Evolutionary conservation across 2,888 invertebrate genomes (phyloP).

Genomic region (Cerastis rubricosa): DNA sequence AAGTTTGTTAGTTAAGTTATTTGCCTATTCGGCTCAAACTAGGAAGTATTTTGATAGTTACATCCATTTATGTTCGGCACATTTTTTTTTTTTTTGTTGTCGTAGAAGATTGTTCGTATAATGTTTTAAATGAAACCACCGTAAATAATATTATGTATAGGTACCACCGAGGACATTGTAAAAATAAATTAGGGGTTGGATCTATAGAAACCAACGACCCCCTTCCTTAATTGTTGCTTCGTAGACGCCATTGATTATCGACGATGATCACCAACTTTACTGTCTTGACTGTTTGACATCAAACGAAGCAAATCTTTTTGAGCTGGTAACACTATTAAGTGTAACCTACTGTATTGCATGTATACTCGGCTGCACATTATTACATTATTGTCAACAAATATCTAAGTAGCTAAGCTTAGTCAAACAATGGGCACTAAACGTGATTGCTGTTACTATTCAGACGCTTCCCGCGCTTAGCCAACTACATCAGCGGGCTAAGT

Average conservation of each 20-base stretch:
- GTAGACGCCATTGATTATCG: not conserved
- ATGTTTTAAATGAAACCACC: not conserved
- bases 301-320: too few species aligned
- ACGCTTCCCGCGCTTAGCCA: conserved; percentile 10
- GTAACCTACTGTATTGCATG: not conserved
- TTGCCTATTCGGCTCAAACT: not conserved
- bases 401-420: not conserved
- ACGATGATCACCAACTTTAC: too few species aligned
- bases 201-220: not conserved
- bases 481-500: not conserved
- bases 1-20: conserved; percentile 20
- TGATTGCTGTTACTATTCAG: conserved; percentile 21
- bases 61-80: not conserved
- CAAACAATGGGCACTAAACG: conserved; percentile 12
- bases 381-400: not conserved
- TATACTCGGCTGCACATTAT: not conserved
- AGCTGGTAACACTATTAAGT: too few species aligned
- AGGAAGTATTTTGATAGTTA: not conserved
- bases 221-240: not conserved
- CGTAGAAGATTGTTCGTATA: not conserved
- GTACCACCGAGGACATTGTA: not conserved
- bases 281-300: not conserved
- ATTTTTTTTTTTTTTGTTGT: not conserved
- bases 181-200: not conserved
- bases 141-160: not conserved